A percentile compares a stretch with the other conserved stretches of the same genome.
Evolutionary conservation across 2,113 vertebrate genomes (phyloP).

Genomic region (Hoplias malabaricus): DNA sequence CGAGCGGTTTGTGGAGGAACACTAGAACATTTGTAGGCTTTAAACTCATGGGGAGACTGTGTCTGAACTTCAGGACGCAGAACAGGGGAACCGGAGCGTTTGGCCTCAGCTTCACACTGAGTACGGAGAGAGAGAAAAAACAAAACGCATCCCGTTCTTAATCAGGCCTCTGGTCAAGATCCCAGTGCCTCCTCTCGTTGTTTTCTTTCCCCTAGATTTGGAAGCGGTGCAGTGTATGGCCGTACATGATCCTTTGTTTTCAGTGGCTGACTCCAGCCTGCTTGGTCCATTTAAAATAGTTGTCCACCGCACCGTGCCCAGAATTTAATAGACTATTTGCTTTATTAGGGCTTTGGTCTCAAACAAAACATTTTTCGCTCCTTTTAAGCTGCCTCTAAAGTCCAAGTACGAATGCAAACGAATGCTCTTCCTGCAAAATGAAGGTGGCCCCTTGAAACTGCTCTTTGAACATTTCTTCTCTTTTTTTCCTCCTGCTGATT

Average conservation of each 20-base stretch:
- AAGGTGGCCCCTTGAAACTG: not conserved
- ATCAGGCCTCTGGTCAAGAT: not conserved
- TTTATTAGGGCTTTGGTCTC: slow-evolving; percentile 19
- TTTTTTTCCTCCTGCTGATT: not conserved
- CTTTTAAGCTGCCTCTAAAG: not conserved
- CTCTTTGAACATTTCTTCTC: not conserved
- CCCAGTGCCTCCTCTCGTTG: not conserved
- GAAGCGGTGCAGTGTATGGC: not conserved
- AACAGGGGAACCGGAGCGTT: not conserved
- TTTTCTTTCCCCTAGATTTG: slow-evolving; percentile 30
- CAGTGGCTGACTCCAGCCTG: not conserved
- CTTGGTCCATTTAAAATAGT: slow-evolving; percentile 11
- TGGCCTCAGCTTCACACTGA: slow-evolving; percentile 20
- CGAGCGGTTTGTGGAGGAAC: slow-evolving; percentile 48
- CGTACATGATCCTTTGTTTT: slow-evolving; percentile 23
- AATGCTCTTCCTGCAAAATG: not conserved
- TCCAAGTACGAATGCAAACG: not conserved
- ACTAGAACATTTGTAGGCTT: slow-evolving; percentile 54
- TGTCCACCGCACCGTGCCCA: not conserved
- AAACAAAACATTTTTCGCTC: not conserved
- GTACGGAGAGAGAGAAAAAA: not conserved
- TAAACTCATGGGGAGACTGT: slow-evolving; percentile 41
- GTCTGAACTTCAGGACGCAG: slow-evolving; percentile 46
- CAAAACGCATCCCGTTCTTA: not conserved
- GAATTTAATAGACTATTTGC: slow-evolving; percentile 18